Base-by-base conservation (phyloP, 2,888 invertebrate genomes). In the Caenorhabditis angaria region DNA sequence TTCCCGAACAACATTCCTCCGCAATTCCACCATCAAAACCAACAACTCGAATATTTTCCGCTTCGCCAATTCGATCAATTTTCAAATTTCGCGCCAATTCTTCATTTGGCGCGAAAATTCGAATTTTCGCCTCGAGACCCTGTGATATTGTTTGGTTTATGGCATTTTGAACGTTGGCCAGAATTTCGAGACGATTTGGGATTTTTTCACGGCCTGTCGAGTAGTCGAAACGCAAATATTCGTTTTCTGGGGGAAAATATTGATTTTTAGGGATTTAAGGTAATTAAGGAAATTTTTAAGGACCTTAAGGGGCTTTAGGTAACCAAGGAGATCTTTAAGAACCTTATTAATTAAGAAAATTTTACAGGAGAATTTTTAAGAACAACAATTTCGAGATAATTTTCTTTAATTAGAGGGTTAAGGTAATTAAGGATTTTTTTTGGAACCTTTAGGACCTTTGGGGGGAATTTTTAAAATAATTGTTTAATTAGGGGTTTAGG, bases 1-100 rank as follows among this genome's bases (percentile, higher is more conserved):
- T 74, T 70, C 74, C 74, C 12, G 69, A 69, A 28, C 74, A 74
- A 29, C 65, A 69, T 48, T 74, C 74, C 1, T 63, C 47, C 2
- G 69, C 51, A 8, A 54, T 2, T 10, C 4, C 47, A 54, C 20
- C 25, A 20, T 47, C 65, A 59, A 12, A 66, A 22, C 8, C 48
- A 28, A 70, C 70, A 10, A 65, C 27, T 48, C 70, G 61, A 14
- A 70, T 62, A 4, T 53, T 27, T 10, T 35, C 24, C 4, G 24
- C 32, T 25, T 60, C 65, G 27, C 3, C 41, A 5, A 70, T 65
- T 35, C 56, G 54, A 47, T 70, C 70, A n/a, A 66, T 27, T 41
- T 25, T 35, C 2, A 58, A 35, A 25, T 10, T 20, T 35, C 57
- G 10, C 4, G 5, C n/a, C n/a, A n/a, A 24, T 3, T 20, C 25